Evolutionary conservation across 1,140 invertebrate species (phyloP).

Genomic region (Rhopalosiphum maidis): DNA sequence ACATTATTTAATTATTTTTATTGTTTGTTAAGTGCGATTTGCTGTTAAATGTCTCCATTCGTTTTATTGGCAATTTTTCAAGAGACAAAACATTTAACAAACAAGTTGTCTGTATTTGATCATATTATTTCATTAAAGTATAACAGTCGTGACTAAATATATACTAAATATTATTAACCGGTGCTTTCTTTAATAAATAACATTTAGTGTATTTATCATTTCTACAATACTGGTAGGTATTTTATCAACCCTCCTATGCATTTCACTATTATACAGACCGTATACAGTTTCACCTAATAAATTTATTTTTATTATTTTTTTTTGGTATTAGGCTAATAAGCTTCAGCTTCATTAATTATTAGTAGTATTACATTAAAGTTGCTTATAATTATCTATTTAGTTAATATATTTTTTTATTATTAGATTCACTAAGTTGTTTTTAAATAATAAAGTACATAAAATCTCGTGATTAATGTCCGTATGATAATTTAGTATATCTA

Average conservation of each 20-base stretch:
- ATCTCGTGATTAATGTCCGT: neutral
- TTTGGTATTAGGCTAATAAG: neutral
- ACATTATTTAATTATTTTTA: constrained; percentile 35
- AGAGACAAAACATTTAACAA: neutral
- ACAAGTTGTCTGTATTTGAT: constrained; percentile 8
- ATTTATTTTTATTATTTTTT: neutral
- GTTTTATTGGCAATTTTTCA: constrained; percentile 33
- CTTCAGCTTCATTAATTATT: constrained; percentile 2
- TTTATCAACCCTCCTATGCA: neutral
- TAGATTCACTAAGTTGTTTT: neutral
- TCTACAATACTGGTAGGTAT: neutral
- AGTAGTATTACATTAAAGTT: neutral
- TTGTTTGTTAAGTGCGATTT: constrained; percentile 47
- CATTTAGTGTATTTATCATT: neutral
- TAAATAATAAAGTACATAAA: neutral
- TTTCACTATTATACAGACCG: neutral
- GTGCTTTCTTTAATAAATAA: neutral
- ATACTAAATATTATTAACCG: neutral
- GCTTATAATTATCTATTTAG: neutral
- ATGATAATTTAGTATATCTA: neutral
- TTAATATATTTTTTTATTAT: neutral
- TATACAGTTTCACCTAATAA: neutral
- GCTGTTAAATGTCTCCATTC: constrained; percentile 29
- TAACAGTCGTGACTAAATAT: neutral
- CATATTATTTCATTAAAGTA: neutral